phyloP scores from a whole-genome alignment of 2,888 invertebrate genomes.

The Drosophila ustulata region DNA sequence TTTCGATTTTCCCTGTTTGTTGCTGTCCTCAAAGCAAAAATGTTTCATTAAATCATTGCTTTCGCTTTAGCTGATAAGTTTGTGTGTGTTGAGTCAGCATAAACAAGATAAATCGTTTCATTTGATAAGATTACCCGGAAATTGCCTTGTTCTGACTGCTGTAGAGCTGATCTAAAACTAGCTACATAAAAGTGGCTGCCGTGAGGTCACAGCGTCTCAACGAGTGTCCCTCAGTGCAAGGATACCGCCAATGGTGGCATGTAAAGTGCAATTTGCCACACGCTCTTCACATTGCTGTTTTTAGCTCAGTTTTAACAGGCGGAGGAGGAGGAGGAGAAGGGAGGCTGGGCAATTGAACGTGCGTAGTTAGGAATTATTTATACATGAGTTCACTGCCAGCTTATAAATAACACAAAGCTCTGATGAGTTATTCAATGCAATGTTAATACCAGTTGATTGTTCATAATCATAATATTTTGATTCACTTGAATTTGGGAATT shows the following conservation, averaged over 20 bases:
- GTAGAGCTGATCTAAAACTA: not conserved
- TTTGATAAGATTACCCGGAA: slow-evolving; percentile 49
- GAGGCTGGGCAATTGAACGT: slow-evolving; percentile 5
- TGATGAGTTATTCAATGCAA: not conserved
- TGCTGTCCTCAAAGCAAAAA: not conserved
- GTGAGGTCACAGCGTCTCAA: slow-evolving; percentile 2
- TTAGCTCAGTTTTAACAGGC: not conserved
- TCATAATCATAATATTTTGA: not conserved
- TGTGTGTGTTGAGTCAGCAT: not conserved
- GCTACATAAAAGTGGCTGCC: not conserved
- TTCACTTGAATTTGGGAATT: not conserved
- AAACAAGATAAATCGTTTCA: slow-evolving; percentile 34
- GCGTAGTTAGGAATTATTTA: slow-evolving; percentile 4
- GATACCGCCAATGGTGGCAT: slow-evolving; percentile 32
- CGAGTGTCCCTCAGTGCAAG: slow-evolving; percentile 31
- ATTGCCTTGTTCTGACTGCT: slow-evolving; percentile 16
- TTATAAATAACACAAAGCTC: not conserved
- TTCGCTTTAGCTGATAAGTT: slow-evolving; percentile 14
- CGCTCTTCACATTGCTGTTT: slow-evolving; percentile 20
- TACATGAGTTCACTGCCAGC: not conserved
- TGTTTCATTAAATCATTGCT: slow-evolving; percentile 7
- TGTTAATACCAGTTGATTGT: slow-evolving; percentile 1
- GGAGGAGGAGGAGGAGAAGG: no score
- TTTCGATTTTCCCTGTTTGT: slow-evolving; percentile 12
- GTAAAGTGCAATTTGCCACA: slow-evolving; percentile 27